Evolutionary conservation across 2,888 invertebrate species (phyloP), one percentile per base, ranked within the genome.

Genomic region (Slavum lentiscoides): DNA sequence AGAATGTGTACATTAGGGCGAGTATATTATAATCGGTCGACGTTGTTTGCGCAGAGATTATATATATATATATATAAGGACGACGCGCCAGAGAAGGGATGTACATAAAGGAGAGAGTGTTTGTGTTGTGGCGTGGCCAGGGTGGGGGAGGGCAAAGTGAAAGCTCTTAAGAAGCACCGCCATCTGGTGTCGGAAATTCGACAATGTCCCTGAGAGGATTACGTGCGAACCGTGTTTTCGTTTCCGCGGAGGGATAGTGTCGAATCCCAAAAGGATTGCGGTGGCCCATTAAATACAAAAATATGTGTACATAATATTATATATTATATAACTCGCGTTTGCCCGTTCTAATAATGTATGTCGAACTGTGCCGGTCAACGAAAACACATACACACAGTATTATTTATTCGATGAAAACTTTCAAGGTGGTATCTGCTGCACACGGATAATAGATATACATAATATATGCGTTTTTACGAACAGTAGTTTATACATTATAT

Each of bases 21-120:
- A 37, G 55, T 80, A 62, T 62, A 62, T 62, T 70, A 62, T 70
- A 80, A 80, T 80, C 77, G 70, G 69, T 11, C 53, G 53, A 39
- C 70, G 49, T 70, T 80, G 77, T 80, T 80, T 80, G 70, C 70
- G 77, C 77, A 80, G 61, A 70, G 77, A 80, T 80, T 80, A 49
- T 30, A 30, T 30, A 30, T 30, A 30, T 30, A 30, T 30, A 30
- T 30, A 30, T 30, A 30, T 43, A 77, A 77, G 77, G 68, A 61
- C 59, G 76, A 23, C 43, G 66, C 67, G 58, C 66, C 19, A 59
- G 30, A 69, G 61, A 69, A 49, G 68, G 69, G 49, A 61, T 58
- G 43, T 43, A 6, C 6, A 43, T 43, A 4, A 11, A n/a, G 69
- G 49, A 43, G 30, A 39, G 68, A 9, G 43, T 77, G 77, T 77